These are phyloP conservation scores for Zaprionus vittiger DNA, from an alignment of 1,140 invertebrate species.

Conservation along the genomic window DNA sequence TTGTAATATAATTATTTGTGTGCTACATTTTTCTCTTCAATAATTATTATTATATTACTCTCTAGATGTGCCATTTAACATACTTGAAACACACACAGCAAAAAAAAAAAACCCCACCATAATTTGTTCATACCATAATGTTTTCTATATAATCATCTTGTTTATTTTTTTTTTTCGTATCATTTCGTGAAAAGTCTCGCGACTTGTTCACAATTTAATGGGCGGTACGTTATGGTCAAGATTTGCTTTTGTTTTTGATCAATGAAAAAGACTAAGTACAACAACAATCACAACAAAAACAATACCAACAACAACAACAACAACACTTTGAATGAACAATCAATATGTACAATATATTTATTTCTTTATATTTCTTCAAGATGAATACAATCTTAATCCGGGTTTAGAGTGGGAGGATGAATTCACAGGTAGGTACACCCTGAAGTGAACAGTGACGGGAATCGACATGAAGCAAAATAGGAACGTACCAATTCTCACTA, in stretches of 20 bases:
- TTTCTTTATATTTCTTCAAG: slow-evolving; percentile 90
- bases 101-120: slow-evolving; percentile 25
- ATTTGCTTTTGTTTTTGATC: slow-evolving; percentile 30
- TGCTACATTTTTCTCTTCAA: slow-evolving; percentile 9
- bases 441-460: slow-evolving; percentile 80
- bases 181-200: slow-evolving; percentile 20
- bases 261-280: slow-evolving; percentile 34
- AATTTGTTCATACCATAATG: slow-evolving; percentile 19
- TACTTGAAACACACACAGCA: slow-evolving; percentile 30
- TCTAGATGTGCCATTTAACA: slow-evolving; percentile 17
- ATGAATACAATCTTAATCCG: slow-evolving; percentile 99
- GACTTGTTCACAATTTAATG: slow-evolving; percentile 34
- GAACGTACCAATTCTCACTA: slow-evolving; percentile 80
- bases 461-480: slow-evolving; percentile 85
- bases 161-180: slow-evolving; percentile 45
- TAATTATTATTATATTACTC: slow-evolving; percentile 19
- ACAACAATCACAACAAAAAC: slow-evolving; percentile 20
- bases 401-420: slow-evolving; percentile 99
- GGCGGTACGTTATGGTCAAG: slow-evolving; percentile 50
- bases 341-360: slow-evolving; percentile 86
- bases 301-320: slow-evolving; percentile 56
- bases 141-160: slow-evolving; percentile 52
- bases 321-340: slow-evolving; percentile 43
- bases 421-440: slow-evolving; percentile 97
- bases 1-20: slow-evolving; percentile 63